Percentiles rank a stretch among this genome's conserved stretches.
Conservation (phyloP, 1,140 invertebrate species). For the Cylas formicarius region DNA sequence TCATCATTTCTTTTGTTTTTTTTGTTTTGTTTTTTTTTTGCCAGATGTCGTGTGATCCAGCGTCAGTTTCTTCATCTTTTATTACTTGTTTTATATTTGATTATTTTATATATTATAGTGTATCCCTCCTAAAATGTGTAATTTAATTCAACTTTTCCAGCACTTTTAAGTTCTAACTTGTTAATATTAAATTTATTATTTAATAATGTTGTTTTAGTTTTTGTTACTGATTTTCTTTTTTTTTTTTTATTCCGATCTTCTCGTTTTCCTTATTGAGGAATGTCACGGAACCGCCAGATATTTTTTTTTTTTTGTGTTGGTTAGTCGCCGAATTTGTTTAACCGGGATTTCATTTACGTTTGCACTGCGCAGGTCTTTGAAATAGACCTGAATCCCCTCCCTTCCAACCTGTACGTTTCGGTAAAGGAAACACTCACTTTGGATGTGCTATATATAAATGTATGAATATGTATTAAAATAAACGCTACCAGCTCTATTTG, state of each 20-base stretch:
- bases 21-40: conserved; percentile 11
- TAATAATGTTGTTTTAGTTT: conserved; percentile 41
- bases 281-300: too few species aligned
- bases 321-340: conserved; percentile 33
- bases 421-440: conserved; percentile 42
- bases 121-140: conserved; percentile 24
- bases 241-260: conserved; percentile 24
- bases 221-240: conserved; percentile 36
- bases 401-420: conserved; percentile 27
- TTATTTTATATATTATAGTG: conserved; percentile 27
- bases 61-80: conserved; percentile 32
- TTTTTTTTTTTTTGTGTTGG: conserved; percentile 1
- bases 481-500: conserved; percentile 44
- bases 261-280: too few species aligned
- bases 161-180: conserved; percentile 40
- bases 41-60: conserved; percentile 39
- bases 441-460: conserved; percentile 46
- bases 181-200: conserved; percentile 42
- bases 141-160: conserved; percentile 36
- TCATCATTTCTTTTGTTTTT: conserved; percentile 8
- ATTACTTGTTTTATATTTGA: conserved; percentile 29
- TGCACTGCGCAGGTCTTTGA: conserved; percentile 38
- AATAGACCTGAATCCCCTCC: conserved; percentile 21
- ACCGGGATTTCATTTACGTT: conserved; percentile 23
- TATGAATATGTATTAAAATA: conserved; percentile 46